Evolutionary conservation across 2,113 vertebrate species (phyloP).

Genomic region (Hypomesus transpacificus): DNA sequence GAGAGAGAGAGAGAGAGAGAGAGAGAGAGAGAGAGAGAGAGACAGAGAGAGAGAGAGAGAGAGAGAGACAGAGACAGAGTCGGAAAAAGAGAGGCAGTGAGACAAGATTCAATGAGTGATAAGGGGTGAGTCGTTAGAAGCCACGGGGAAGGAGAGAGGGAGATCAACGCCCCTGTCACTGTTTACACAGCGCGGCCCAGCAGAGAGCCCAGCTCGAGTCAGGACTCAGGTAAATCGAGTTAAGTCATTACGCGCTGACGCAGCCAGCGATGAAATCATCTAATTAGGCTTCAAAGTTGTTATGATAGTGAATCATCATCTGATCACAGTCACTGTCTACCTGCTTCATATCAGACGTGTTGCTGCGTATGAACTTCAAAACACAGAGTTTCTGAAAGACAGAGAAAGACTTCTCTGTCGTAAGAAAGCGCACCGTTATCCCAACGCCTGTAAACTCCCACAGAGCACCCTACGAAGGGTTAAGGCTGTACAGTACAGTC

Average conservation of each 20-base stretch:
- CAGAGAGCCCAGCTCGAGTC: conserved; percentile 5
- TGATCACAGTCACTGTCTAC: conserved; percentile 33
- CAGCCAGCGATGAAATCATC: conserved; percentile 39
- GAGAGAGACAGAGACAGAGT: no score
- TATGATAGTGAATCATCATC: conserved; percentile 31
- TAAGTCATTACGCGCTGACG: conserved; percentile 39
- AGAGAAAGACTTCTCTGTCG: not conserved
- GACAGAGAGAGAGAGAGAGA: no score
- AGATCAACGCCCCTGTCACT: conserved; percentile 8
- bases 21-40: not conserved
- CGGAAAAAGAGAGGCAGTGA: not conserved
- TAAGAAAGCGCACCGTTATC: not conserved
- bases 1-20: not conserved
- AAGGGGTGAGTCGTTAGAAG: conserved; percentile 5
- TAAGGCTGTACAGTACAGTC: conserved; percentile 8
- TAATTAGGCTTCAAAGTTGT: conserved; percentile 42
- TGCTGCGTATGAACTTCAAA: conserved; percentile 9
- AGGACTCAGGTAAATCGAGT: conserved; percentile 25
- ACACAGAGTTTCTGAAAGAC: not conserved
- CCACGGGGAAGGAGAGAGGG: conserved; percentile 17
- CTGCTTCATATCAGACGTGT: not conserved
- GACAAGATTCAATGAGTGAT: conserved; percentile 20
- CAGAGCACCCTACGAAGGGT: not conserved
- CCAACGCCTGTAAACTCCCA: not conserved
- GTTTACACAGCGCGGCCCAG: not conserved